A percentile compares a stretch with the other conserved stretches of the same genome.
These are phyloP conservation scores for Tachystola acroxantha DNA, from an alignment of 2,888 invertebrate species.

Conservation along the genomic window DNA sequence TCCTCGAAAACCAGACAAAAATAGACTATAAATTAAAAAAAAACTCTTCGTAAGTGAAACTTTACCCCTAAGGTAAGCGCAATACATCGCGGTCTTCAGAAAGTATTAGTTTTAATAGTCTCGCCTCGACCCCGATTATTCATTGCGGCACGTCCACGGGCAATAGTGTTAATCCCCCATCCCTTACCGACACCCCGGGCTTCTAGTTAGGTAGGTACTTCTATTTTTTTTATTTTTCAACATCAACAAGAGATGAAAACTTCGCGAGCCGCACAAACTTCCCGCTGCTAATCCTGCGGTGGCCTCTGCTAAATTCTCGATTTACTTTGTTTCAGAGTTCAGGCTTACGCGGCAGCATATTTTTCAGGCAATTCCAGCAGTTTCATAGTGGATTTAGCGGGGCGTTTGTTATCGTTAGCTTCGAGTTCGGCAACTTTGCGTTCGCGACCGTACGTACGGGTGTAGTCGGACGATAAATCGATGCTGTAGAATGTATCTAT, in stretches of 20 bases:
- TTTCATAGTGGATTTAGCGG: slow-evolving; percentile 55
- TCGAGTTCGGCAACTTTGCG: slow-evolving; percentile 27
- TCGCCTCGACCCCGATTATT: slow-evolving; percentile 38
- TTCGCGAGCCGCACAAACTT: slow-evolving; percentile 52
- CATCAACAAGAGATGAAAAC: slow-evolving; percentile 70
- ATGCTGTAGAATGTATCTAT: too few species aligned
- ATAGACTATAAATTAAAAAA: too few species aligned
- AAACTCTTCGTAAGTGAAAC: too few species aligned
- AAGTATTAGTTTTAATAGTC: slow-evolving; percentile 45
- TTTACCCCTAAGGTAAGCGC: too few species aligned
- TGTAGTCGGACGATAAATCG: not conserved
- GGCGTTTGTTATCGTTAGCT: slow-evolving; percentile 62
- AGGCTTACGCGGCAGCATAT: slow-evolving; percentile 62
- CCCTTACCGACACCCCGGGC: slow-evolving; percentile 25
- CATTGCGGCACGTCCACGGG: slow-evolving; percentile 40
- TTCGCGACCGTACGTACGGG: slow-evolving; percentile 16
- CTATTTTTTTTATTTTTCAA: slow-evolving; percentile 51
- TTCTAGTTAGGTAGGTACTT: slow-evolving; percentile 36
- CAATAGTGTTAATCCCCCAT: slow-evolving; percentile 38
- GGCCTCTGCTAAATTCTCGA: slow-evolving; percentile 62
- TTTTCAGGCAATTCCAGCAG: slow-evolving; percentile 58
- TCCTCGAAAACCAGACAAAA: too few species aligned
- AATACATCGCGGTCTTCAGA: slow-evolving; percentile 27
- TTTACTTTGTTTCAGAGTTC: slow-evolving; percentile 64
- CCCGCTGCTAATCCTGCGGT: slow-evolving; percentile 63